Evolutionary conservation across 2,888 invertebrate species (phyloP).

Genomic region (Endomychus coccineus): DNA sequence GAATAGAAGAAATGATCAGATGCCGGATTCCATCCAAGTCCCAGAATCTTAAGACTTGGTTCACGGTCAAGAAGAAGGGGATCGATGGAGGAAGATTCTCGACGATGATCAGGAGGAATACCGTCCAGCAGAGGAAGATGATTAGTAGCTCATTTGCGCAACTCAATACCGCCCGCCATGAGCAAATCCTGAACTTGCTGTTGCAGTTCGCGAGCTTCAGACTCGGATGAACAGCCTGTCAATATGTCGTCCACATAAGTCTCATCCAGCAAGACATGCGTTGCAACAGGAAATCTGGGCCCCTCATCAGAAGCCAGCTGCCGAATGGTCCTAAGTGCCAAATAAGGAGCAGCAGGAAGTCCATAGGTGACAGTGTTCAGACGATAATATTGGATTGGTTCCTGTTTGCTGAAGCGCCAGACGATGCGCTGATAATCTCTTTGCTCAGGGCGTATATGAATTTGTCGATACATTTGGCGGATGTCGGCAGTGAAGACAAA

Average conservation of each 20-base stretch:
- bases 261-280: not conserved
- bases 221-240: slow-evolving; percentile 4
- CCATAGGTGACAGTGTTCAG: slow-evolving; percentile 2
- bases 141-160: slow-evolving; percentile 2
- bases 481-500: too few relatives aligned
- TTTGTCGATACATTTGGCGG: too few relatives aligned
- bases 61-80: too few relatives aligned
- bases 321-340: slow-evolving; percentile 2
- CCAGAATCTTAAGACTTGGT: slow-evolving; percentile 1
- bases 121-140: slow-evolving; percentile 5
- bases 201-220: too few relatives aligned
- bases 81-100: too few relatives aligned
- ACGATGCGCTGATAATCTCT: too few relatives aligned
- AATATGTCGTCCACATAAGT: slow-evolving; percentile 5
- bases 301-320: too few relatives aligned
- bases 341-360: not conserved
- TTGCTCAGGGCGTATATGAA: too few relatives aligned
- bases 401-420: slow-evolving; percentile 4
- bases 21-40: slow-evolving; percentile 2
- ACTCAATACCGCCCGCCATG: too few relatives aligned
- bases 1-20: slow-evolving; percentile 3
- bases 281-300: not conserved
- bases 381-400: not conserved
- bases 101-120: slow-evolving; percentile 2
- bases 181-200: too few relatives aligned